A percentile compares a stretch with the other conserved stretches of the same genome.
phyloP scores from a whole-genome alignment of 2,797 vertebrate species.

The Acropternis orthonyx region DNA sequence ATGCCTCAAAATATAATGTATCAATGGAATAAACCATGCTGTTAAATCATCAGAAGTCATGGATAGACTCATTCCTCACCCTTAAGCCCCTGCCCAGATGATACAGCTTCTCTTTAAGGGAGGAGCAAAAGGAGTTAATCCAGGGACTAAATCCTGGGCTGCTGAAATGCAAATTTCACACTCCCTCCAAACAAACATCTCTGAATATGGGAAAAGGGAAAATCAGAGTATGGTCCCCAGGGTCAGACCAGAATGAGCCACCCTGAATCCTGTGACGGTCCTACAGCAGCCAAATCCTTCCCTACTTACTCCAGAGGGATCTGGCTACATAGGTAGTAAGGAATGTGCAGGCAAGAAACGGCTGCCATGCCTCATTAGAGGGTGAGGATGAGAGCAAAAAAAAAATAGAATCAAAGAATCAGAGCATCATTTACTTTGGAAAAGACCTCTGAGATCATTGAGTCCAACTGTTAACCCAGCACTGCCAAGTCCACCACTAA shows the following conservation, averaged over 20 bases:
- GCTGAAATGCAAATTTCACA: background rate
- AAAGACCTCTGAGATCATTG: background rate
- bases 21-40: background rate
- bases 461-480: background rate
- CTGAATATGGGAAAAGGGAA: background rate
- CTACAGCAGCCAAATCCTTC: background rate
- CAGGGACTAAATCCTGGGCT: background rate
- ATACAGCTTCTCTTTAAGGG: background rate
- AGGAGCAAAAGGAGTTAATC: background rate
- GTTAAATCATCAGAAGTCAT: background rate
- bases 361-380: background rate
- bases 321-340: background rate
- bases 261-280: background rate
- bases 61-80: background rate
- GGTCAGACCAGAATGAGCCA: background rate
- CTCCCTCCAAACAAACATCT: background rate
- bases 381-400: slow-evolving; percentile 12
- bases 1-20: background rate
- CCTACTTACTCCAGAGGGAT: background rate
- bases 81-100: background rate
- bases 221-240: background rate
- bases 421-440: background rate
- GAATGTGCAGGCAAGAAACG: background rate
- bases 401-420: background rate
- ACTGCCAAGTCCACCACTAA: background rate